Evolutionary conservation across 1,140 invertebrate genomes (phyloP), one percentile per base, ranked within the genome.

Genomic region (Rhopalosiphum maidis): DNA sequence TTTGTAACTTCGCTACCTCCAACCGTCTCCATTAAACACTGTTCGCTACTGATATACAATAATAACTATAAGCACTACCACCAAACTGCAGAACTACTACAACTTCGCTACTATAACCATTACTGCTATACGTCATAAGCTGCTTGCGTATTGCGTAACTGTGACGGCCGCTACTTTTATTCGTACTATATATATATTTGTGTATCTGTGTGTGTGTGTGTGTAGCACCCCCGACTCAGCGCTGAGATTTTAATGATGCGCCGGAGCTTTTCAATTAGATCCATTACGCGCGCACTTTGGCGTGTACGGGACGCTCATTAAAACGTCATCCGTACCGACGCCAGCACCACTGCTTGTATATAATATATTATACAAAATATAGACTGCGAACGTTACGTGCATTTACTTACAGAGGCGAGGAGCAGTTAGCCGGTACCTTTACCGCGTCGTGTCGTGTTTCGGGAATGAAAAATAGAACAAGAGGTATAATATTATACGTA

Each of bases 261-360:
- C 87, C 35, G 15, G 41, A 46, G 23, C 90, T 43, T 77, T 91
- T 91, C 90, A 91, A 91, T 91, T 91, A 82, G 90, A 91, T 82
- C 60, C 41, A 48, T 91, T 91, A 91, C n/a, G n/a, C 55, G 60
- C 46, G 43, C 90, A 43, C 55, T 90, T 60, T 60, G 46, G 89
- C 21, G 89, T 46, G 9, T 55, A 43, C 37, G 37, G 46, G 90
- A 77, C 43, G 60, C 41, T 91, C 90, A 46, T 91, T 91, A 91
- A 82, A 91, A 91, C 60, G 60, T 91, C 60, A 48, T 82, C 60
- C 43, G 46, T 37, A 48, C n/a, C 35, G 43, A 54, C 88, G 35
- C 51, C 37, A 15, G 8, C 18, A 60, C 46, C 87, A n/a, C 43
- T 25, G 43, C 43, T 46, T 55, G 22, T 68, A 41, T 60, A 68